phyloP scores from a whole-genome alignment of 2,888 invertebrate species.

The Idaea biselata region DNA sequence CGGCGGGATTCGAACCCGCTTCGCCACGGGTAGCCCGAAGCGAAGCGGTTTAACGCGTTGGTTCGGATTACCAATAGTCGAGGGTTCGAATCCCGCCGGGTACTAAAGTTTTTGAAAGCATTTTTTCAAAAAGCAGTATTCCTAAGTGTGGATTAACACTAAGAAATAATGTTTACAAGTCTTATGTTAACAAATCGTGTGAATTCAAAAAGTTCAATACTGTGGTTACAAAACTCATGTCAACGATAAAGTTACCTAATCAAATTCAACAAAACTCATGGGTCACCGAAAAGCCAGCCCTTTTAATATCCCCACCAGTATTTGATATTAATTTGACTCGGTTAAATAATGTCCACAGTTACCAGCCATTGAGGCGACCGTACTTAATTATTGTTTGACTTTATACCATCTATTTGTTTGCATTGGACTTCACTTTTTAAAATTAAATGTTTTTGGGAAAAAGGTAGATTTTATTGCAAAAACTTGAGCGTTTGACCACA shows the following conservation, averaged over 20 bases:
- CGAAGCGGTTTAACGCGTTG: too few relatives aligned
- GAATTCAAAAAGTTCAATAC: not conserved
- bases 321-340: slow-evolving; percentile 67
- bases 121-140: too few relatives aligned
- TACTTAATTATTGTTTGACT: slow-evolving; percentile 62
- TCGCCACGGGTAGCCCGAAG: too few relatives aligned
- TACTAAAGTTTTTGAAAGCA: too few relatives aligned
- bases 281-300: slow-evolving; percentile 48
- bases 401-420: slow-evolving; percentile 39
- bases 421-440: slow-evolving; percentile 24
- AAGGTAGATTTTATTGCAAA: slow-evolving; percentile 1
- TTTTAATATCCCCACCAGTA: slow-evolving; percentile 62
- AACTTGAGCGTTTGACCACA: too few relatives aligned
- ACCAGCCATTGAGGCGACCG: slow-evolving; percentile 25
- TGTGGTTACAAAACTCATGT: not conserved
- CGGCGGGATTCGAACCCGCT: too few relatives aligned
- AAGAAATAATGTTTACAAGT: too few relatives aligned
- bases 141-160: too few relatives aligned
- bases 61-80: too few relatives aligned
- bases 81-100: too few relatives aligned
- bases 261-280: slow-evolving; percentile 11
- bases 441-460: slow-evolving; percentile 1
- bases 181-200: too few relatives aligned
- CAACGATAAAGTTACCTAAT: not conserved
- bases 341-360: slow-evolving; percentile 57